phyloP scores from a whole-genome alignment of 2,888 invertebrate genomes.

The Galeopsomyia nigrocyanea region DNA sequence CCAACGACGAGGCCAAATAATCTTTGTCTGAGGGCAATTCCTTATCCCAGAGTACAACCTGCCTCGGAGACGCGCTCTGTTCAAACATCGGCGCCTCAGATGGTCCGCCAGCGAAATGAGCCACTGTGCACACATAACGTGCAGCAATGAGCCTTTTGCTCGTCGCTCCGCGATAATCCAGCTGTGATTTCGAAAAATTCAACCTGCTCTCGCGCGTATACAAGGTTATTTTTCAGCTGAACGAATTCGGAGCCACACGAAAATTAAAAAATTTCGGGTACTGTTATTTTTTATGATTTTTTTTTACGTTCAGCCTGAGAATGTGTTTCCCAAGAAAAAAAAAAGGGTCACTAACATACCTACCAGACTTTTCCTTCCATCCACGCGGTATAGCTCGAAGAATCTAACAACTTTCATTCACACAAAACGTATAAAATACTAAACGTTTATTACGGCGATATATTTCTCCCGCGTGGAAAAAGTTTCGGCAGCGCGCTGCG shows the following conservation, averaged over 20 bases:
- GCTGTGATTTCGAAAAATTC: constrained; percentile 22
- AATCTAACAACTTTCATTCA: constrained; percentile 19
- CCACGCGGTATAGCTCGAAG: constrained; percentile 4
- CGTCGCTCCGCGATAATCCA: constrained; percentile 15
- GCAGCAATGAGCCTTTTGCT: constrained; percentile 7
- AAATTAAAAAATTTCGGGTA: too few relatives aligned
- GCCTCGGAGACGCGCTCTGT: constrained; percentile 42
- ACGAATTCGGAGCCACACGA: too few relatives aligned
- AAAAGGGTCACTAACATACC: too few relatives aligned
- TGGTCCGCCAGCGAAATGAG: constrained; percentile 59
- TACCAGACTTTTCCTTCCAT: neutral
- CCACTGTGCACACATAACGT: constrained; percentile 56
- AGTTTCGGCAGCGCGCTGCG: constrained; percentile 12
- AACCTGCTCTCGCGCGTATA: neutral
- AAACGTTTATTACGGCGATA: constrained; percentile 32
- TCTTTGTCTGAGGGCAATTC: too few relatives aligned
- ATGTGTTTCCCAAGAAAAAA: too few relatives aligned
- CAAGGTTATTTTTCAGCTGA: neutral
- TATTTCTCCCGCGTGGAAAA: constrained; percentile 22
- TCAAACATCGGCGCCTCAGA: constrained; percentile 59
- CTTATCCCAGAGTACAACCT: too few relatives aligned
- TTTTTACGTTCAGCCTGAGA: too few relatives aligned
- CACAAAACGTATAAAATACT: constrained; percentile 24
- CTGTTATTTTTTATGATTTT: too few relatives aligned
- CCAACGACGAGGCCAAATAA: neutral